Conservation (phyloP, 2,797 vertebrate genomes). For the Rachycentron canadum region DNA sequence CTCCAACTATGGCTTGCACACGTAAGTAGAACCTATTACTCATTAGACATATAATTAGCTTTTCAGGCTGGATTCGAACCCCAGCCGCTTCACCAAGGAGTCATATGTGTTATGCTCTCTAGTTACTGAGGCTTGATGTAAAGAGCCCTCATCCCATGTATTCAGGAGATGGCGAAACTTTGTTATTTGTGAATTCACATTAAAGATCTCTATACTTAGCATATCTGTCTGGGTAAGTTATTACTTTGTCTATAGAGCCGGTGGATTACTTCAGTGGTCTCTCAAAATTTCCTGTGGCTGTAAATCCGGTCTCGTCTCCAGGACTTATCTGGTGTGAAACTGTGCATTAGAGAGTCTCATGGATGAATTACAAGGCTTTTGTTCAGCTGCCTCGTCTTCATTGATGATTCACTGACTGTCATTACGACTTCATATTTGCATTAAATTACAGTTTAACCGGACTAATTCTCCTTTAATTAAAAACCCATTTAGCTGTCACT, state of each 20-base stretch:
- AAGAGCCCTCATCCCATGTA: not conserved
- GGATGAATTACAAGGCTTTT: constrained; percentile 81
- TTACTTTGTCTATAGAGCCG: constrained; percentile 42
- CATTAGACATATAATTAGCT: not conserved
- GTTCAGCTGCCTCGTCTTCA: constrained; percentile 90
- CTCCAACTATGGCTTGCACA: constrained; percentile 96
- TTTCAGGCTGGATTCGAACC: no score
- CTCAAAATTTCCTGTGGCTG: constrained; percentile 39
- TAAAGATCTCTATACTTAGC: constrained; percentile 29
- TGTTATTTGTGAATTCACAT: constrained; percentile 39
- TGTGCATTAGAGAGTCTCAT: constrained; percentile 70
- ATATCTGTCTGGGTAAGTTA: constrained; percentile 38
- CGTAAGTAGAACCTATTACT: constrained; percentile 74
- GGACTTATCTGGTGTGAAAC: constrained; percentile 72
- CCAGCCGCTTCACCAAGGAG: not conserved
- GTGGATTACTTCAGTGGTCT: constrained; percentile 49
- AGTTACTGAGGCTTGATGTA: not conserved
- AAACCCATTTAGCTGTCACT: constrained; percentile 93
- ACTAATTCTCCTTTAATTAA: constrained; percentile 98
- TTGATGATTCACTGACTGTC: constrained; percentile 93
- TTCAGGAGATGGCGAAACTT: constrained; percentile 3
- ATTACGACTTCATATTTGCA: constrained; percentile 97
- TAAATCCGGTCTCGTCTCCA: constrained; percentile 59
- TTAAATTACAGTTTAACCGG: constrained; percentile 97
- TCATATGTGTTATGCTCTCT: no score